Conservation (phyloP, 2,888 invertebrate species). For the Onchidella celtica region DNA sequence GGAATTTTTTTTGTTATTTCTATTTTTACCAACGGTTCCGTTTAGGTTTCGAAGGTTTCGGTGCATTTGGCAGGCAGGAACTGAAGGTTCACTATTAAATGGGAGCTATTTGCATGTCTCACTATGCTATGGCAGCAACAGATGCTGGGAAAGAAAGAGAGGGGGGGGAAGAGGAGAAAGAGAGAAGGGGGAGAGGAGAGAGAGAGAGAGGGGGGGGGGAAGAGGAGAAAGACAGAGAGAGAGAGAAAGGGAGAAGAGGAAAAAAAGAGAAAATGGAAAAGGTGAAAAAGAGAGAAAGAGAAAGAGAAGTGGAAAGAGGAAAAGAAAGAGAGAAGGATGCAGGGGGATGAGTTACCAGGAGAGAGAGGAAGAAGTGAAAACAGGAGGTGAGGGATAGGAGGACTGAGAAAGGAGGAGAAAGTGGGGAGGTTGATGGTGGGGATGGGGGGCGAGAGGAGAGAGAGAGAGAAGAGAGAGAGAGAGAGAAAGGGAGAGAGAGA, state of each 20-base stretch:
- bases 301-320: background rate
- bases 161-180: background rate
- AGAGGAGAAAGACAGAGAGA: background rate
- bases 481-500: too few relatives aligned
- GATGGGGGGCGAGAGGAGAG: too few relatives aligned
- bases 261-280: background rate
- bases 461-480: too few relatives aligned
- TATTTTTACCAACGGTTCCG: too few relatives aligned
- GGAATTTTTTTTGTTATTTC: too few relatives aligned
- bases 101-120: too few relatives aligned
- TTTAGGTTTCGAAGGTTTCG: too few relatives aligned
- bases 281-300: background rate
- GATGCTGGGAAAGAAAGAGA: background rate
- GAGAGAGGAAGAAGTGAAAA: background rate
- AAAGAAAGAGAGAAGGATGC: background rate
- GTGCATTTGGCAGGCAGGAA: too few relatives aligned
- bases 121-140: background rate
- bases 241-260: background rate
- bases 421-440: too few relatives aligned
- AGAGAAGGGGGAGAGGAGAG: background rate
- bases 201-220: background rate
- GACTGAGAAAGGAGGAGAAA: too few relatives aligned
- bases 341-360: background rate
- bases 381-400: too few relatives aligned
- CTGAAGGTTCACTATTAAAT: too few relatives aligned